A percentile compares a stretch with the other conserved stretches of the same genome.
phyloP scores from a whole-genome alignment of 37 sponge, comb jelly and placozoan species.

The Aplysina aerophoba region DNA sequence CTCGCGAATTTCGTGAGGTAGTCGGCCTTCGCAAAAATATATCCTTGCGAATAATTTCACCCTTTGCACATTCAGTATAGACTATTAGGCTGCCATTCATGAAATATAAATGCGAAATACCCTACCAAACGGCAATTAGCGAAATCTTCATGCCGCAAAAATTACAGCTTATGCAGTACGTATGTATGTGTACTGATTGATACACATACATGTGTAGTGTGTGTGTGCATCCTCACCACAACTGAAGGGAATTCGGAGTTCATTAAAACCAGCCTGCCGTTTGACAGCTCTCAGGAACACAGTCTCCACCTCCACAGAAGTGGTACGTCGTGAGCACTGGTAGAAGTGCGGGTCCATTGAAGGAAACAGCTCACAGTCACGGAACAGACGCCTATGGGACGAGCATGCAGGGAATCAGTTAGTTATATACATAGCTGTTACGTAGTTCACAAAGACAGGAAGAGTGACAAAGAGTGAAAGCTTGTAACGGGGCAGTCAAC shows the following conservation, averaged over 20 bases:
- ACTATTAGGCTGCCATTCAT: no score
- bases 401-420: not conserved
- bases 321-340: constrained; percentile 88
- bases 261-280: constrained; percentile 45
- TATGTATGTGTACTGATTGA: no score
- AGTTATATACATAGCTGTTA: not conserved
- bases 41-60: no score
- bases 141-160: no score
- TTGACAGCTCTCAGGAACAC: constrained; percentile 90
- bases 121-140: not conserved
- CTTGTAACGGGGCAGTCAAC: not conserved
- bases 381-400: constrained; percentile 41
- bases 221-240: not conserved
- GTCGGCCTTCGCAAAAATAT: no score
- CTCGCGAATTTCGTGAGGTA: no score
- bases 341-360: constrained; percentile 87
- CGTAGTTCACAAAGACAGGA: not conserved
- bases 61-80: no score
- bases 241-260: not conserved
- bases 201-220: no score
- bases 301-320: constrained; percentile 85
- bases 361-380: constrained; percentile 69
- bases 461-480: not conserved
- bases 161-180: no score
- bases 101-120: no score